A percentile compares a stretch with the other conserved stretches of the same genome.
Conservation (phyloP, 2,113 vertebrate genomes). For the Ammodytes dubius region DNA sequence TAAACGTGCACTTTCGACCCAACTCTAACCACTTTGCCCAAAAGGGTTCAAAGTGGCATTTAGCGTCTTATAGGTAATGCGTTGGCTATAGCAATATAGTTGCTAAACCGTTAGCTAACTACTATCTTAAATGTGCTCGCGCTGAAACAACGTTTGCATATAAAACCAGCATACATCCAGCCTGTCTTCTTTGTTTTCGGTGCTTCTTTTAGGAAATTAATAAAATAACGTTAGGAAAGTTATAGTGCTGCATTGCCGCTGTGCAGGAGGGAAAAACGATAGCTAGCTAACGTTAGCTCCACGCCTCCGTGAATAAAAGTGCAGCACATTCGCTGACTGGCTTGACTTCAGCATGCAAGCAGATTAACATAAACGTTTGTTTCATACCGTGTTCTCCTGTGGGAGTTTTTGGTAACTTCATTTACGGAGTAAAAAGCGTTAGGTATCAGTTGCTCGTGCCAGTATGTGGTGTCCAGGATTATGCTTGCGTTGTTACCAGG, state of each 20-base stretch:
- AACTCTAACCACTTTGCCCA: not conserved
- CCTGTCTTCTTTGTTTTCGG: not conserved
- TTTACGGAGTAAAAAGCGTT: constrained; percentile 4
- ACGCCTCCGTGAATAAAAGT: not conserved
- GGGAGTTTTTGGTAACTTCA: not conserved
- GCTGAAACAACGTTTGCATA: not conserved
- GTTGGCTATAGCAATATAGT: no score
- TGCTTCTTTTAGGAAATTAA: not conserved
- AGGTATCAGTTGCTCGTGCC: not conserved
- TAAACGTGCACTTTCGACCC: not conserved
- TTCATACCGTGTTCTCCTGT: constrained; percentile 26
- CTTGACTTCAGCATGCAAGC: not conserved
- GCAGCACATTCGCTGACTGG: not conserved
- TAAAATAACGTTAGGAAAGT: not conserved
- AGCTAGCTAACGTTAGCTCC: constrained; percentile 48
- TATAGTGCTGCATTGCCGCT: not conserved
- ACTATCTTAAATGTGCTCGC: not conserved
- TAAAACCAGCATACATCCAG: not conserved
- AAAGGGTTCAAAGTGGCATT: not conserved
- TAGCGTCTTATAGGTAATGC: not conserved
- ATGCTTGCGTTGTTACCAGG: constrained; percentile 69
- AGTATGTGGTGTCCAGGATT: not conserved
- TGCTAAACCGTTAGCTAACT: constrained; percentile 11
- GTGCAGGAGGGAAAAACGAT: not conserved
- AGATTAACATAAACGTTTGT: not conserved